Percentiles rank a stretch among this genome's conserved stretches.
Conservation (phyloP, 2,888 invertebrate genomes). For the Cerastoderma edule region DNA sequence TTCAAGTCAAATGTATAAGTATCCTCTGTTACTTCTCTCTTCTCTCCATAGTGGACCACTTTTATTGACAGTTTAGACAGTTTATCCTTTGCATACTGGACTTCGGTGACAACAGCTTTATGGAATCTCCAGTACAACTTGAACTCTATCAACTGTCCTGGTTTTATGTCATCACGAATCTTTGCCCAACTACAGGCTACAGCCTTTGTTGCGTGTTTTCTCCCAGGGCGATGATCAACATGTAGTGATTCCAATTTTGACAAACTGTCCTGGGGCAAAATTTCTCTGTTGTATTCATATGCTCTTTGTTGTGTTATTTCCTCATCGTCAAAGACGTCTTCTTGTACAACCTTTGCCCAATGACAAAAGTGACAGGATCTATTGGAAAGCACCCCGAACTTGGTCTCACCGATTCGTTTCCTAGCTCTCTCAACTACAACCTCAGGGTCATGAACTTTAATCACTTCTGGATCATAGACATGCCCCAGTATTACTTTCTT, state of each 20-base stretch:
- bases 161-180: slow-evolving; percentile 35
- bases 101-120: slow-evolving; percentile 35
- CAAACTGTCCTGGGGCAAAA: slow-evolving; percentile 3
- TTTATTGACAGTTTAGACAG: slow-evolving; percentile 8
- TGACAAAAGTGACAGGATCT: slow-evolving; percentile 50
- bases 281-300: background rate
- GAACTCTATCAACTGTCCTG: slow-evolving; percentile 33
- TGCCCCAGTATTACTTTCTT: slow-evolving; percentile 7
- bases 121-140: slow-evolving; percentile 7
- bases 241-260: slow-evolving; percentile 13
- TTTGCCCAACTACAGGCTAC: slow-evolving; percentile 17
- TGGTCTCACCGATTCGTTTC: slow-evolving; percentile 42
- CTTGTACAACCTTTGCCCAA: slow-evolving; percentile 42
- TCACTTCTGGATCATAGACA: slow-evolving; percentile 20
- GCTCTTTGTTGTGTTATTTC: background rate
- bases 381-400: slow-evolving; percentile 34
- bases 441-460: slow-evolving; percentile 25
- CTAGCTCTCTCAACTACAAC: slow-evolving; percentile 41
- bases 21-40: slow-evolving; percentile 33
- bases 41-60: slow-evolving; percentile 34
- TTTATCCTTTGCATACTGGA: background rate
- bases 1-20: slow-evolving; percentile 31
- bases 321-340: background rate
- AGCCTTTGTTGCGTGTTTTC: slow-evolving; percentile 28
- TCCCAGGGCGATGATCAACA: slow-evolving; percentile 30